These are phyloP conservation scores for Dichetophora obliterata DNA, from an alignment of 2,888 invertebrate genomes.

Conservation along the genomic window DNA sequence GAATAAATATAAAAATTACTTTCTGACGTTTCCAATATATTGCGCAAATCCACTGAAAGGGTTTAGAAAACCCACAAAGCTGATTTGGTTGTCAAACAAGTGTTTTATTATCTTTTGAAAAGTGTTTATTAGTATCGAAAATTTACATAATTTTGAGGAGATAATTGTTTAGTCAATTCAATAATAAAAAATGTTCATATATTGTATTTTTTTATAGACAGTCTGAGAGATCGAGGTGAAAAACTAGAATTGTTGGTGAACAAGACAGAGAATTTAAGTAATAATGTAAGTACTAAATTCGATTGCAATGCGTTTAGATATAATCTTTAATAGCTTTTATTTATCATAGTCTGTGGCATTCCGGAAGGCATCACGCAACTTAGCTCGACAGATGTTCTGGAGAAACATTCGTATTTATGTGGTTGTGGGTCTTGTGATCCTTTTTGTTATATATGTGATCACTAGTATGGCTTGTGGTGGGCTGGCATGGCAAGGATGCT, in stretches of 20 bases:
- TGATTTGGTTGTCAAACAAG: too few relatives aligned
- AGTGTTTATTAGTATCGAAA: too few relatives aligned
- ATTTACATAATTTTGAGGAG: too few relatives aligned
- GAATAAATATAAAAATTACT: too few relatives aligned
- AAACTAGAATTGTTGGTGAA: slow-evolving; percentile 90
- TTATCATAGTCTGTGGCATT: slow-evolving; percentile 86
- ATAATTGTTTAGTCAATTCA: neutral
- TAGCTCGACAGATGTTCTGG: slow-evolving; percentile 92
- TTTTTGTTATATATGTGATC: slow-evolving; percentile 85
- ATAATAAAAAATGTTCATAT: slow-evolving; percentile 14
- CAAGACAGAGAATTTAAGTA: slow-evolving; percentile 91
- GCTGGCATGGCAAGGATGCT: slow-evolving; percentile 81
- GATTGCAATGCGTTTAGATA: neutral
- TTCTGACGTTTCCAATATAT: too few relatives aligned
- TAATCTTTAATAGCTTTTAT: neutral
- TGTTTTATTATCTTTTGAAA: too few relatives aligned
- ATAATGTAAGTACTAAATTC: slow-evolving; percentile 77
- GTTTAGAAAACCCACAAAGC: too few relatives aligned
- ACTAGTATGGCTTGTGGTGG: slow-evolving; percentile 91
- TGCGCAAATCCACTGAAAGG: too few relatives aligned
- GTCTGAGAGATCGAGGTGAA: slow-evolving; percentile 90
- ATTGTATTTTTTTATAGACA: slow-evolving; percentile 77
- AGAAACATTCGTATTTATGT: slow-evolving; percentile 93
- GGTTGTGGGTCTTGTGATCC: slow-evolving; percentile 74
- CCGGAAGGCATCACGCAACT: slow-evolving; percentile 85